Evolutionary conservation across 2,797 vertebrate genomes (phyloP).

Genomic region (Halcyon badia): DNA sequence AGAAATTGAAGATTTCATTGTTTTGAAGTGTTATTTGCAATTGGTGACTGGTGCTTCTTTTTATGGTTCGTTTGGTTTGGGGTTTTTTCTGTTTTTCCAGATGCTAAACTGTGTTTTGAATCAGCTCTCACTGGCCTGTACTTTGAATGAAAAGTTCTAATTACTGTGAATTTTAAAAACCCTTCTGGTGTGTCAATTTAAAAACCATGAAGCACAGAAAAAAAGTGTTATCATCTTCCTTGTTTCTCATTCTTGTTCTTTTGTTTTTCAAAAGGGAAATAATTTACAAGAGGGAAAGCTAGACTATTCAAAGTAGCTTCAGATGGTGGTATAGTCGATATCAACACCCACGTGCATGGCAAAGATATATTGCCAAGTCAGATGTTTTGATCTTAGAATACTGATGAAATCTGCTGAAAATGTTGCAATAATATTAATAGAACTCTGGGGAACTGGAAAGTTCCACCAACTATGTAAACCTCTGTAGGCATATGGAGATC

Average conservation of each 20-base stretch:
- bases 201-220: constrained; percentile 2
- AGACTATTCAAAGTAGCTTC: constrained; percentile 17
- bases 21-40: not conserved
- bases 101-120: constrained; percentile 41
- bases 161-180: constrained; percentile 50
- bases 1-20: not conserved
- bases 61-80: not conserved
- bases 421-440: not conserved
- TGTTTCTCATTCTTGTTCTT: constrained; percentile 15
- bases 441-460: not conserved
- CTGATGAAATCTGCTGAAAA: constrained; percentile 7
- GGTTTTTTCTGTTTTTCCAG: not conserved
- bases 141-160: constrained; percentile 54
- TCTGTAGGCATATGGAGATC: not conserved
- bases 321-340: not conserved
- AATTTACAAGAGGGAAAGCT: not conserved
- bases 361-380: not conserved
- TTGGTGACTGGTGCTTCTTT: not conserved
- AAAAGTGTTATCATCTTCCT: constrained; percentile 17
- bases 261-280: constrained; percentile 21
- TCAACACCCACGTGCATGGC: not conserved
- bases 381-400: constrained; percentile 10
- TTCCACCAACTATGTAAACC: not conserved
- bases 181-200: constrained; percentile 26
- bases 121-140: not conserved